Percentiles rank a stretch among this genome's conserved stretches.
Evolutionary conservation across 1,140 invertebrate genomes (phyloP).

Genomic region (Diachasma alloeum): DNA sequence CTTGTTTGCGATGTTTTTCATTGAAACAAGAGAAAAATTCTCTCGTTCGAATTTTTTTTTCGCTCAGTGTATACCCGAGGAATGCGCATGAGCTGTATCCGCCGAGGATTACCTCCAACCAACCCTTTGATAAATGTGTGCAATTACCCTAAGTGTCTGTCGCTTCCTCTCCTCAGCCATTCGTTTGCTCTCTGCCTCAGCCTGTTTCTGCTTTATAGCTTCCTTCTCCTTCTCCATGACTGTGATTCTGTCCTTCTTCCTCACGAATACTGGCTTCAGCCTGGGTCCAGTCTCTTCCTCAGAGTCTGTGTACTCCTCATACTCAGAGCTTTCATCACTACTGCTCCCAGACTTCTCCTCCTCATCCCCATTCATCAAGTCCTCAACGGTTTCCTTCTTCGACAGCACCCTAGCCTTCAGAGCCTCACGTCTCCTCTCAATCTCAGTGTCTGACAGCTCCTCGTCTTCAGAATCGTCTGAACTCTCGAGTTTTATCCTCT

Average conservation of each 20-base stretch:
- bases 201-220: conserved; percentile 81
- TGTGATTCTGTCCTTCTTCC: conserved; percentile 93
- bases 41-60: too few relatives aligned
- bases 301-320: conserved; percentile 90
- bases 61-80: too few relatives aligned
- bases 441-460: conserved; percentile 81
- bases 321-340: conserved; percentile 79
- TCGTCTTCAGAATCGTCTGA: conserved; percentile 73
- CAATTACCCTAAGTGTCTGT: conserved; percentile 80
- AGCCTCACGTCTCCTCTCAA: conserved; percentile 79
- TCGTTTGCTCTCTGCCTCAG: conserved; percentile 71
- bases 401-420: conserved; percentile 75
- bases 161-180: conserved; percentile 72
- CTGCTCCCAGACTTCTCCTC: conserved; percentile 83
- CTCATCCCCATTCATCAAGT: conserved; percentile 71
- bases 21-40: too few relatives aligned
- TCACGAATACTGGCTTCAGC: conserved; percentile 96
- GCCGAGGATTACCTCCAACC: too few relatives aligned
- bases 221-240: conserved; percentile 94
- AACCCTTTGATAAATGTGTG: neutral
- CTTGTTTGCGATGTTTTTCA: too few relatives aligned
- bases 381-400: conserved; percentile 73
- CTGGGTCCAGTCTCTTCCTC: conserved; percentile 89
- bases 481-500: conserved; percentile 57
- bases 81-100: too few relatives aligned